These are phyloP conservation scores for Chiroxiphia lanceolata DNA, from an alignment of 2,797 vertebrate genomes.

Conservation along the genomic window DNA sequence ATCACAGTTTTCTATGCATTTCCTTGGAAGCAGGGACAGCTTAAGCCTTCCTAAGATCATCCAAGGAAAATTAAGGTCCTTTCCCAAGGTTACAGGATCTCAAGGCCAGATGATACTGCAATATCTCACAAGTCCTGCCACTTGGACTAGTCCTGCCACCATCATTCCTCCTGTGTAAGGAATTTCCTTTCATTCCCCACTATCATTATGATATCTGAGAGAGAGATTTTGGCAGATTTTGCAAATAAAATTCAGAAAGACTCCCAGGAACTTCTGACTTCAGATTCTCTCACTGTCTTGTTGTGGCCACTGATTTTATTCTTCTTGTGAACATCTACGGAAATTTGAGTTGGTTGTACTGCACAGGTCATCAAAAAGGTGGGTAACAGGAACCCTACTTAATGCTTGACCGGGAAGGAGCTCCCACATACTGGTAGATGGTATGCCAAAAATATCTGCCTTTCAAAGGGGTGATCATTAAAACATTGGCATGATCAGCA, in stretches of 20 bases:
- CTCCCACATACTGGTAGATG: background rate
- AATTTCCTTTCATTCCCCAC: background rate
- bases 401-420: background rate
- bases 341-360: background rate
- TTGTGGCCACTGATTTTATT: background rate
- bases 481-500: background rate
- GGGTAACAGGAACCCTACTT: background rate
- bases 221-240: background rate
- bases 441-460: background rate
- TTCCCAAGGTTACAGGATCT: background rate
- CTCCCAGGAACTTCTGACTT: background rate
- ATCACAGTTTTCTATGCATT: background rate
- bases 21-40: background rate
- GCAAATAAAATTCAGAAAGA: background rate
- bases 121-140: background rate
- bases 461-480: background rate
- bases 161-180: background rate
- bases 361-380: background rate
- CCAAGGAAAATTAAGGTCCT: background rate
- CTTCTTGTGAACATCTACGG: background rate
- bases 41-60: background rate
- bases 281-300: background rate
- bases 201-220: background rate
- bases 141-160: background rate
- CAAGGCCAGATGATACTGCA: background rate